A percentile compares a stretch with the other conserved stretches of the same genome.
phyloP scores from a whole-genome alignment of 1,140 invertebrate genomes.

The Homalodisca vitripennis region DNA sequence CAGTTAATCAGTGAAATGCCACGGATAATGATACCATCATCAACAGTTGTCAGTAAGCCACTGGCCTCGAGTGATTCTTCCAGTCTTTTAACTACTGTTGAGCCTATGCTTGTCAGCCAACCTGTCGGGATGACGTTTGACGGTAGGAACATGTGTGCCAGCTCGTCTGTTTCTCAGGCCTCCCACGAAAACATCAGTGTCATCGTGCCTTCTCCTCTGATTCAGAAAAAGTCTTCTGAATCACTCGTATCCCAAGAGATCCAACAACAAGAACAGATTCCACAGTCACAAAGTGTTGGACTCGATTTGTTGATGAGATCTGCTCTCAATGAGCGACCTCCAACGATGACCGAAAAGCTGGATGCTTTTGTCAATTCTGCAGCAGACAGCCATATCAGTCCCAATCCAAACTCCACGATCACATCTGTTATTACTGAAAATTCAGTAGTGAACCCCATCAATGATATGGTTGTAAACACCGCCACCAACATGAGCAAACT shows the following conservation, averaged over 20 bases:
- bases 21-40: conserved; percentile 35
- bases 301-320: not conserved
- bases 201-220: not conserved
- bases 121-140: not conserved
- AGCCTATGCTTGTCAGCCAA: not conserved
- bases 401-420: not conserved
- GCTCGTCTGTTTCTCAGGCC: not conserved
- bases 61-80: not conserved
- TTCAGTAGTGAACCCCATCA: conserved; percentile 4
- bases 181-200: not conserved
- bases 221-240: not conserved
- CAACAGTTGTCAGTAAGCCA: not conserved
- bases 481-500: not conserved
- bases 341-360: conserved; percentile 53
- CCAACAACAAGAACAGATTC: not conserved
- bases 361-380: conserved; percentile 64
- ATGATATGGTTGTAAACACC: not conserved
- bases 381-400: conserved; percentile 53
- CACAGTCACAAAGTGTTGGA: not conserved
- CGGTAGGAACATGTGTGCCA: not conserved
- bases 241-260: not conserved
- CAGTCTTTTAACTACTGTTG: conserved; percentile 10
- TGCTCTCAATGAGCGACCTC: conserved; percentile 29
- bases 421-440: conserved; percentile 4
- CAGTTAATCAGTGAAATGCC: conserved; percentile 46